Evolutionary conservation across 2,888 invertebrate species (phyloP).

Genomic region (Lasioglossum morio): DNA sequence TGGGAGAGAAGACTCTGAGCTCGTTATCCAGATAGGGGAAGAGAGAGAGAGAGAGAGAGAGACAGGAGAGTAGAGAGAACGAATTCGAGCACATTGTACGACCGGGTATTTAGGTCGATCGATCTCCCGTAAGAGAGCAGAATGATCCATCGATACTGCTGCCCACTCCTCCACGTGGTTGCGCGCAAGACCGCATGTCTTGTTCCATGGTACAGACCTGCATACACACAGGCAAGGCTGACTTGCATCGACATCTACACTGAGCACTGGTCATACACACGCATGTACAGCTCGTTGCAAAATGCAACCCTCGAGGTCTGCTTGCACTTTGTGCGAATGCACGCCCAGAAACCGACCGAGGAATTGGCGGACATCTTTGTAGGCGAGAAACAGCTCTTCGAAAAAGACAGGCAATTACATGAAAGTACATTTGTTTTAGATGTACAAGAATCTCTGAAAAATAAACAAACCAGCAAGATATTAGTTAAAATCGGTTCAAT

Average conservation of each 20-base stretch:
- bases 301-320: not conserved
- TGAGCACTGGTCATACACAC: not conserved
- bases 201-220: constrained; percentile 43
- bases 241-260: constrained; percentile 23
- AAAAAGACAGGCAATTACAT: not conserved
- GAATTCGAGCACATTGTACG: constrained; percentile 59
- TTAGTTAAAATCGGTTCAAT: too few relatives aligned
- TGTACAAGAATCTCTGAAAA: too few relatives aligned
- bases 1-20: constrained; percentile 1
- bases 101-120: constrained; percentile 54
- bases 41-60: not conserved
- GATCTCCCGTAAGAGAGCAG: constrained; percentile 45
- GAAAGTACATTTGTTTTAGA: too few relatives aligned
- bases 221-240: constrained; percentile 1
- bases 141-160: constrained; percentile 64
- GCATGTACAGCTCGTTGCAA: not conserved
- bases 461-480: too few relatives aligned
- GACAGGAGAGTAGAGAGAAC: constrained; percentile 2
- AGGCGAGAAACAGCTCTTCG: not conserved
- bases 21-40: constrained; percentile 16
- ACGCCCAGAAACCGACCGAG: not conserved
- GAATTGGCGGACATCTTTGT: not conserved
- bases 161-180: constrained; percentile 58
- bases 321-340: not conserved
- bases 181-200: constrained; percentile 58